These are phyloP conservation scores for Lacerta viridis DNA, from an alignment of 2,797 vertebrate species.

Conservation along the genomic window DNA sequence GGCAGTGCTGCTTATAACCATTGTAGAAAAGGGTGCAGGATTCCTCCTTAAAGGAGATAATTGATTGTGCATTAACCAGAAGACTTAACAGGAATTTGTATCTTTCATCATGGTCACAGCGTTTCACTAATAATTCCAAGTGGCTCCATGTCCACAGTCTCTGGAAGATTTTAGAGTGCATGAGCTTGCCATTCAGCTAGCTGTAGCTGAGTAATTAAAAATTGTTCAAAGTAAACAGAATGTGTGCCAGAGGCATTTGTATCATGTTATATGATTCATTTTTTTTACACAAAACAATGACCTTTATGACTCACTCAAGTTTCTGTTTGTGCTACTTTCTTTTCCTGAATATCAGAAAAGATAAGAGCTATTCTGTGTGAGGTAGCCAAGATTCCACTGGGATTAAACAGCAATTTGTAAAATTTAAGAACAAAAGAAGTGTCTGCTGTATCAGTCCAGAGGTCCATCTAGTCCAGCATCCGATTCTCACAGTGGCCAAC, in stretches of 20 bases:
- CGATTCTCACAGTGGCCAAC: too few relatives aligned
- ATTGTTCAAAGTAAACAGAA: slow-evolving; percentile 46
- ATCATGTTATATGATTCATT: slow-evolving; percentile 54
- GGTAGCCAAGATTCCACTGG: neutral
- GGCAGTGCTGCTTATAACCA: neutral
- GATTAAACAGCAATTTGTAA: neutral
- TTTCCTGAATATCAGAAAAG: neutral
- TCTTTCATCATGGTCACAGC: neutral
- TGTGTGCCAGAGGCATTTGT: slow-evolving; percentile 23
- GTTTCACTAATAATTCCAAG: neutral
- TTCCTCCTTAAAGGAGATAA: neutral
- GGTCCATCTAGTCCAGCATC: too few relatives aligned
- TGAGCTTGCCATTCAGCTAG: slow-evolving; percentile 7
- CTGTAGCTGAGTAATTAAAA: slow-evolving; percentile 47
- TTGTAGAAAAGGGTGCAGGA: neutral
- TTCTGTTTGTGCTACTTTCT: slow-evolving; percentile 46
- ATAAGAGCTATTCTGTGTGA: neutral
- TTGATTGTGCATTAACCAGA: neutral
- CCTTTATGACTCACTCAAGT: slow-evolving; percentile 66
- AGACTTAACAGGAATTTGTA: neutral
- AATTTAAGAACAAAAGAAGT: too few relatives aligned
- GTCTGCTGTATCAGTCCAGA: too few relatives aligned
- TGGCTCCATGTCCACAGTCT: neutral
- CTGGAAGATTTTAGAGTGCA: neutral
- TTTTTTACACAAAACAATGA: slow-evolving; percentile 41